Evolutionary conservation across 2,888 invertebrate species (phyloP), one percentile per base, ranked within the genome.

Genomic region (Polydrusus tereticollis): DNA sequence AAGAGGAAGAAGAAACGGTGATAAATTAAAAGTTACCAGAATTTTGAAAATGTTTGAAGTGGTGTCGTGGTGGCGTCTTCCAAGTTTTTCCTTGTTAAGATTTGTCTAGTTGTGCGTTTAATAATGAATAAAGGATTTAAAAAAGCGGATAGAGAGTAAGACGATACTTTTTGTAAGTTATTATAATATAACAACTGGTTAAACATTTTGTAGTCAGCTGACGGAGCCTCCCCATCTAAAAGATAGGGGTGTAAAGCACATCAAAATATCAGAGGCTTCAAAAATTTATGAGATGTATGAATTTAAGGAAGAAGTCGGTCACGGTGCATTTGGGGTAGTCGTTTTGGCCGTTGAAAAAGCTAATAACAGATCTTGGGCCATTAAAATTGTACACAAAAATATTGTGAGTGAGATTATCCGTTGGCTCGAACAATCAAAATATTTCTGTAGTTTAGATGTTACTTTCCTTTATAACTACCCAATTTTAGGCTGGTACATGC

Each of bases 291-390:
- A 81, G 20, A 73, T 80, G 52, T 87, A 84, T 75, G 78, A 80
- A 50, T 82, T 86, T 67, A 85, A 84, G 18, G 79, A 83, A 71
- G 79, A 84, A 73, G 81, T 87, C 26, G 87, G 87, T 0, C 82
- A 82, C 74, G 86, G 87, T 12, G 79, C 81, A 70, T 87, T 86
- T 75, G 86, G 86, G 6, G 83, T 82, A 8, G 86, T 87, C 6
- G 78, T 85, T 6, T 79, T 80, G 36, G 84, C 85, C 7, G 80
- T 77, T 23, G 85, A 86, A 63, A 85, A 83, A 75, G 76, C 78
- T 2, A 82, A 80, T n/a, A 77, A 80, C 3, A 78, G 77, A 60
- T 72, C 76, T 52, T 86, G 85, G 85, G 87, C 86, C n/a, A 82
- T 86, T 69, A 87, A 87, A 82, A 83, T 85, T n/a, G 83, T 86